Conservation (phyloP, 1,140 invertebrate species). For the Ips nitidus region DNA sequence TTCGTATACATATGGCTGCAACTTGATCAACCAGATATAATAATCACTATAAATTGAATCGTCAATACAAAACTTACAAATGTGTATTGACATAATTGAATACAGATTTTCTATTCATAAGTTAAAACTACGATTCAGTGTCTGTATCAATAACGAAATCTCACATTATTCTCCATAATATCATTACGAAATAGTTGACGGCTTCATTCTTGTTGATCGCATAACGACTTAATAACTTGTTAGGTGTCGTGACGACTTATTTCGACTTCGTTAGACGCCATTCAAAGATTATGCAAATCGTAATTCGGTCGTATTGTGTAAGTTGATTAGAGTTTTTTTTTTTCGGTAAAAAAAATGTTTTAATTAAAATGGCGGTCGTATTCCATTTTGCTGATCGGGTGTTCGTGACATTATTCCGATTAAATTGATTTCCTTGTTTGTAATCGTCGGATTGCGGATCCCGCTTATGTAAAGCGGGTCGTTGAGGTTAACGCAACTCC, state of each 20-base stretch:
- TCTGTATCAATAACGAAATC: too few relatives aligned
- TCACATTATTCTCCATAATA: too few relatives aligned
- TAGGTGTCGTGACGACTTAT: background rate
- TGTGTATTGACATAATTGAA: background rate
- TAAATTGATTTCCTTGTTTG: conserved; percentile 6
- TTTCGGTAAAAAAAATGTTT: background rate
- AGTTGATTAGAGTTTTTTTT: background rate
- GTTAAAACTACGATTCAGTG: background rate
- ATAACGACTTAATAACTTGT: background rate
- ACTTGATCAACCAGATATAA: too few relatives aligned
- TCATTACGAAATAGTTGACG: background rate
- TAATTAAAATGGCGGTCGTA: conserved; percentile 3
- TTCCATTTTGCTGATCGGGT: background rate
- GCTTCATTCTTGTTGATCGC: background rate
- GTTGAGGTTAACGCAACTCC: too few relatives aligned
- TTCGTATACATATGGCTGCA: too few relatives aligned
- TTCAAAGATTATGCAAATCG: background rate
- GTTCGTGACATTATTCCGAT: conserved; percentile 6
- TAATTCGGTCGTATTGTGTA: conserved; percentile 1
- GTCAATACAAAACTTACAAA: background rate
- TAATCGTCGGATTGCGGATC: background rate
- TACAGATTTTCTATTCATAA: background rate
- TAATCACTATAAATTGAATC: background rate
- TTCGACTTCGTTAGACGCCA: background rate
- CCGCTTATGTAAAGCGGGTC: background rate